A percentile compares a stretch with the other conserved stretches of the same genome.
These are phyloP conservation scores for Trinorchestia longiramus DNA, from an alignment of 1,140 invertebrate species.

Conservation along the genomic window DNA sequence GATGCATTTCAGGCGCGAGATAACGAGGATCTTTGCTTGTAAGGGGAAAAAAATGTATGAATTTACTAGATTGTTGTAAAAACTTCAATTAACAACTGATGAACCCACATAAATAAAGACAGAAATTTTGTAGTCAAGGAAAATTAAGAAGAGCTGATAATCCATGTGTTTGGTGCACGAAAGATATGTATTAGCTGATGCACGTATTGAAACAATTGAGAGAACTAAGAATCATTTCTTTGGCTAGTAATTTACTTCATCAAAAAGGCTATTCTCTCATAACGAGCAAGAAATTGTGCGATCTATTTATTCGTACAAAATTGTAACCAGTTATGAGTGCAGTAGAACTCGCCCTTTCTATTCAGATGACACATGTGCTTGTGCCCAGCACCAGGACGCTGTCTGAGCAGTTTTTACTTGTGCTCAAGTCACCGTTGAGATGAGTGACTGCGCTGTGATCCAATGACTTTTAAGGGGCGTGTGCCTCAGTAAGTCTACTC, in stretches of 20 bases:
- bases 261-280: neutral
- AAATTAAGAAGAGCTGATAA: neutral
- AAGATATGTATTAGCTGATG: neutral
- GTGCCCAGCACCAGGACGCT: no score
- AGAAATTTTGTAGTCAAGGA: neutral
- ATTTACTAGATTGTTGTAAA: neutral
- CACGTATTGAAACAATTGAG: neutral
- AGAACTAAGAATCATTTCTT: neutral
- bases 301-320: neutral
- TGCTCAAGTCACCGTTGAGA: no score
- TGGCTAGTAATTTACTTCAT: neutral
- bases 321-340: no score
- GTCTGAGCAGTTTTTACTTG: no score
- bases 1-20: neutral
- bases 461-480: no score
- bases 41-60: neutral
- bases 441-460: no score
- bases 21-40: neutral
- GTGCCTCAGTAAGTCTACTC: no score
- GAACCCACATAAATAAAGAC: neutral
- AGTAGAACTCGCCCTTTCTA: no score
- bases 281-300: neutral
- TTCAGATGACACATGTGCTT: no score
- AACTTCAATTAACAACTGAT: neutral
- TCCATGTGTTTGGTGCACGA: no score